Percentiles rank a stretch among this genome's conserved stretches.
These are phyloP conservation scores for Meleagris gallopavo DNA, from an alignment of 2,113 vertebrate genomes.

Conservation along the genomic window DNA sequence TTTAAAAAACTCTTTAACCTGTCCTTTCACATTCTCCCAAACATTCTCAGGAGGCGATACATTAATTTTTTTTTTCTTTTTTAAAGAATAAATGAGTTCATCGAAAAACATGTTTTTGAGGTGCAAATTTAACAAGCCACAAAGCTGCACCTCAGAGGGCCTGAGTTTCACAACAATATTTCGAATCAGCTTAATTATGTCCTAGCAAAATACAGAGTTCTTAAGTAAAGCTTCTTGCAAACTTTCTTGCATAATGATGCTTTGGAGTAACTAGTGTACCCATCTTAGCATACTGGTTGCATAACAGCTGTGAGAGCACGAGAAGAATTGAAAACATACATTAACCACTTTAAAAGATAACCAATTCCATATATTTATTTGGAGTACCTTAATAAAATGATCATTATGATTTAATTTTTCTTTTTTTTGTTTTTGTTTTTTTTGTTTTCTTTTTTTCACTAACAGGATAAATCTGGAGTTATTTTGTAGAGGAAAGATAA, in stretches of 20 bases:
- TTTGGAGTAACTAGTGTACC: not conserved
- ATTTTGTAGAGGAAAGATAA: not conserved
- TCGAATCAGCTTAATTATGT: conserved; percentile 49
- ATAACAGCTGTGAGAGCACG: not conserved
- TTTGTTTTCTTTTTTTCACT: not conserved
- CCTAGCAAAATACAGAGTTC: not conserved
- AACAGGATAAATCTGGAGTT: not conserved
- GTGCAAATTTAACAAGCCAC: not conserved
- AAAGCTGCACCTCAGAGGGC: not conserved
- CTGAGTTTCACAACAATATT: not conserved
- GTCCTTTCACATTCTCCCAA: not conserved
- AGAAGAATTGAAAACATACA: not conserved
- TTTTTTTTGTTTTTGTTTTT: not conserved
- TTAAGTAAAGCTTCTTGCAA: not conserved
- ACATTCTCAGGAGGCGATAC: not conserved
- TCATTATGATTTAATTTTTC: not conserved
- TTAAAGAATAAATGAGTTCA: not conserved
- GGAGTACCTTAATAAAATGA: not conserved
- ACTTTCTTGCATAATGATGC: not conserved
- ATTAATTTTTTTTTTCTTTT: not conserved
- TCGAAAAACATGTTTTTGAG: not conserved
- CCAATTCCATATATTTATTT: not conserved
- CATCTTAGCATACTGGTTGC: not conserved
- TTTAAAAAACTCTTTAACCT: not conserved
- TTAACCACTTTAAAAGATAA: not conserved